Evolutionary conservation across 1,140 invertebrate genomes (phyloP).

Genomic region (Nomia melanderi): DNA sequence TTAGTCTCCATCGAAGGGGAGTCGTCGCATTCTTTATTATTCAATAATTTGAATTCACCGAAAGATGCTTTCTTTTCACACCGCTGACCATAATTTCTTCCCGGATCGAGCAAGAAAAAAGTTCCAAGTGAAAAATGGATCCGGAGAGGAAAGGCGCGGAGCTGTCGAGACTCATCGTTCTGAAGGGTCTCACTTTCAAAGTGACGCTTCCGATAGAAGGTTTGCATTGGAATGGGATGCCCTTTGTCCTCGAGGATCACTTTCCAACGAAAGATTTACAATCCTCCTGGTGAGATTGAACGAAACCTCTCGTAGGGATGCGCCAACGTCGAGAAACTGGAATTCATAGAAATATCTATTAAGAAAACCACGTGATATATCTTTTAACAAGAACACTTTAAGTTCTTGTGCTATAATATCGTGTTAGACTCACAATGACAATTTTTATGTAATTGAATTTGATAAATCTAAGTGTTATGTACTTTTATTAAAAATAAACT

Average conservation of each 20-base stretch:
- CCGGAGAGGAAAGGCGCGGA: background rate
- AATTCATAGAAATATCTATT: background rate
- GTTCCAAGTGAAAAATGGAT: background rate
- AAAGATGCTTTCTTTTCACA: background rate
- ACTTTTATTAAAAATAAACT: too few species aligned
- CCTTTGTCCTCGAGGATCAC: conserved; percentile 26
- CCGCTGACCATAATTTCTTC: background rate
- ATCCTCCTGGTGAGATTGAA: conserved; percentile 1
- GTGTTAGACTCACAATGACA: too few species aligned
- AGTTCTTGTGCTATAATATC: too few species aligned
- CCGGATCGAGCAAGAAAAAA: background rate
- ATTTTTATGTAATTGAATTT: too few species aligned
- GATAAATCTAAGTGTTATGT: too few species aligned
- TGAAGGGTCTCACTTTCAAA: conserved; percentile 27
- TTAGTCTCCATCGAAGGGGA: too few species aligned
- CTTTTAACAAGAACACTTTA: too few species aligned
- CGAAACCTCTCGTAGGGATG: background rate
- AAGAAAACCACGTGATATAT: background rate
- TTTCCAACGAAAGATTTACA: conserved; percentile 32
- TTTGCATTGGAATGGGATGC: conserved; percentile 37
- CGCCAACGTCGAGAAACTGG: background rate
- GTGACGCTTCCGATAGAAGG: background rate
- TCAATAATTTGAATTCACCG: background rate
- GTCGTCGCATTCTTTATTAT: background rate
- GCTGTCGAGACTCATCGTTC: background rate